Percentiles rank a stretch among this genome's conserved stretches.
Conservation (phyloP, 2,888 invertebrate species). For the Cetonia aurata region DNA sequence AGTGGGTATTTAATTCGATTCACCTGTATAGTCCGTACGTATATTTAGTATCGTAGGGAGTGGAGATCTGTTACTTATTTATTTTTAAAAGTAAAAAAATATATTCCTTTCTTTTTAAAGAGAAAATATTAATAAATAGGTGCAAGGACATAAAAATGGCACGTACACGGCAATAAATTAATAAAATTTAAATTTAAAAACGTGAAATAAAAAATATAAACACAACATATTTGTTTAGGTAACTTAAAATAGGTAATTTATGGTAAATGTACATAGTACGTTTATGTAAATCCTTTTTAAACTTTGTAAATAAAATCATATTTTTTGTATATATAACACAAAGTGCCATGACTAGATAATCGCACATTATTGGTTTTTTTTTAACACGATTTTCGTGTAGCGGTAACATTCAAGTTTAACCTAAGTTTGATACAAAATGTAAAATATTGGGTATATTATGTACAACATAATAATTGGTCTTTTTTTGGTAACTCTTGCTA, state of each 20-base stretch:
- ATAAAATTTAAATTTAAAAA: conserved; percentile 31
- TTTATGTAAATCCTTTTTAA: conserved; percentile 53
- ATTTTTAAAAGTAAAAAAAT: conserved; percentile 6
- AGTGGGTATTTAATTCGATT: no score
- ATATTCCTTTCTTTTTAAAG: background rate
- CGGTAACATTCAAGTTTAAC: conserved; percentile 60
- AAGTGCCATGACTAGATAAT: conserved; percentile 66
- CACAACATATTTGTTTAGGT: conserved; percentile 48
- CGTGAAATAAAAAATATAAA: conserved; percentile 45
- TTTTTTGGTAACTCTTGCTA: conserved; percentile 21
- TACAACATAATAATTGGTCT: conserved; percentile 15
- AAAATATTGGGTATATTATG: conserved; percentile 25
- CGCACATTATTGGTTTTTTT: conserved; percentile 57
- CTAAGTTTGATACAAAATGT: conserved; percentile 43
- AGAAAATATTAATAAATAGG: conserved; percentile 29
- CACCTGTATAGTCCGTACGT: background rate
- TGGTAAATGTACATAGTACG: conserved; percentile 55
- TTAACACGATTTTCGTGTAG: conserved; percentile 59
- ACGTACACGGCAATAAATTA: conserved; percentile 42
- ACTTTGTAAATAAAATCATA: conserved; percentile 60
- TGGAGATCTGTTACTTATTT: conserved; percentile 10
- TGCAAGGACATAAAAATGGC: conserved; percentile 50
- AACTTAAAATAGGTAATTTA: conserved; percentile 55
- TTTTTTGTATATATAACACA: conserved; percentile 57
- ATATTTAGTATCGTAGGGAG: conserved; percentile 9